phyloP scores from a whole-genome alignment of 37 sponge, comb jelly and placozoan species.

The Chondrilla cf. caribensis region DNA sequence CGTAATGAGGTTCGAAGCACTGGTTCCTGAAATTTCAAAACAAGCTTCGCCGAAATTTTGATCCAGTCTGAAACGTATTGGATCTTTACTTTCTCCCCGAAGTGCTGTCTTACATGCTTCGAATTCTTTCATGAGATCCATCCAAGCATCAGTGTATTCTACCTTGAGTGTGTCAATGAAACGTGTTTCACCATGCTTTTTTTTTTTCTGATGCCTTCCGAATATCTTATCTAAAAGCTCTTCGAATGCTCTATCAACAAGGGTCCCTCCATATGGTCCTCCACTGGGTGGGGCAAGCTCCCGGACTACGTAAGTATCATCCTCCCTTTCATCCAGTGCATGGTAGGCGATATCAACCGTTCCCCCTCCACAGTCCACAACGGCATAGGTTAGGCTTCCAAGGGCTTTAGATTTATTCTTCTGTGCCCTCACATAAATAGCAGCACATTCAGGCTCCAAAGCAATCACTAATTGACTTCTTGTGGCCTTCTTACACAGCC shows the following conservation, averaged over 20 bases:
- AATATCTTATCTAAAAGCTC: neutral
- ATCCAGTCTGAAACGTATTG: neutral
- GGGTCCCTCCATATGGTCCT: slow-evolving; percentile 20
- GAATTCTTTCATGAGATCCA: neutral
- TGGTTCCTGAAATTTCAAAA: neutral
- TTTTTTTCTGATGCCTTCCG: neutral
- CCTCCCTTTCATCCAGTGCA: neutral
- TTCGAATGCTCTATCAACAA: slow-evolving; percentile 12
- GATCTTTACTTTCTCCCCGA: neutral
- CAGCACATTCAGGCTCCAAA: slow-evolving; percentile 24
- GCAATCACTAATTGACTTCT: neutral
- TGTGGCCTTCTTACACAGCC: neutral
- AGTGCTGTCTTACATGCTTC: neutral
- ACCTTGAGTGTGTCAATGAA: neutral
- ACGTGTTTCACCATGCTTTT: neutral
- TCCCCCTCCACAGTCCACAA: slow-evolving; percentile 26
- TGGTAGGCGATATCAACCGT: slow-evolving; percentile 20
- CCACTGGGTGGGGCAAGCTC: slow-evolving; percentile 22
- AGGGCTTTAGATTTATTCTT: neutral
- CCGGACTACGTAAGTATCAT: neutral
- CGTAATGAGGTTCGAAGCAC: neutral
- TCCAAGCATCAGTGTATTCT: neutral
- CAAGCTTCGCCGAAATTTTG: neutral
- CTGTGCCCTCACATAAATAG: neutral
- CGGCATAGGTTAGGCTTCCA: neutral